Base-by-base conservation (phyloP, 2,888 invertebrate species). In the Andrena haemorrhoa region DNA sequence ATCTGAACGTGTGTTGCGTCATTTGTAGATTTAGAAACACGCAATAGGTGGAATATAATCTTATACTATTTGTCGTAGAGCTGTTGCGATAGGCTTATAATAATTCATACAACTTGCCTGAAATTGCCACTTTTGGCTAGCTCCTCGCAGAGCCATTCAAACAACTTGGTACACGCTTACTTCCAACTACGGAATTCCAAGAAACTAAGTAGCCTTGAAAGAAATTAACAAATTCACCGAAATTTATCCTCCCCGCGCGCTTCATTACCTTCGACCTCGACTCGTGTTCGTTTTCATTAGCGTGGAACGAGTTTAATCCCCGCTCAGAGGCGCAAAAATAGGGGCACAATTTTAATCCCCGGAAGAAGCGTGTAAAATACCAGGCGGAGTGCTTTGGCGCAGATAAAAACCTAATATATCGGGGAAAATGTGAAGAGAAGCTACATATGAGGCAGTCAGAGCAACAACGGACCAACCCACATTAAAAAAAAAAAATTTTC, bases 251-350 rank as follows among this genome's bases (percentile, higher is more conserved):
- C 12, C 56, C 4, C 10, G 10, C 4, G 1, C 4, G 23, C 20
- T 23, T 4, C 10, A 1, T 23, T 56, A 20, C 23, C 23, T 23
- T 10, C 56, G 10, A 3, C 10, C 23, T 56, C 23, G 20, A 20
- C 56, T 23, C 10, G 56, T 26, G 23, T 23, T 56, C 56, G 23
- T 56, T 56, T 23, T 56, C 56, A 56, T 56, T 23, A 56, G 26
- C 51, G 56, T 56, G 56, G 56, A 56, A 23, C 23, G 56, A 23
- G 23, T 51, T n/a, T 8, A n/a, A 60, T 60, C 29, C 60, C 31
- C 33, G 29, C 61, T 31, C 60, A n/a, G 23, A 26, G 56, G 56
- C 26, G 56, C 56, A 8, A 56, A 23, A 56, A 26, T 56, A 26
- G 10, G 7, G 56, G 10, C 56, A 26, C 26, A 23, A 23, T 56